Percentiles rank a stretch among this genome's conserved stretches.
Evolutionary conservation across 2,888 invertebrate species (phyloP).

Genomic region (Calephelis perditalis): DNA sequence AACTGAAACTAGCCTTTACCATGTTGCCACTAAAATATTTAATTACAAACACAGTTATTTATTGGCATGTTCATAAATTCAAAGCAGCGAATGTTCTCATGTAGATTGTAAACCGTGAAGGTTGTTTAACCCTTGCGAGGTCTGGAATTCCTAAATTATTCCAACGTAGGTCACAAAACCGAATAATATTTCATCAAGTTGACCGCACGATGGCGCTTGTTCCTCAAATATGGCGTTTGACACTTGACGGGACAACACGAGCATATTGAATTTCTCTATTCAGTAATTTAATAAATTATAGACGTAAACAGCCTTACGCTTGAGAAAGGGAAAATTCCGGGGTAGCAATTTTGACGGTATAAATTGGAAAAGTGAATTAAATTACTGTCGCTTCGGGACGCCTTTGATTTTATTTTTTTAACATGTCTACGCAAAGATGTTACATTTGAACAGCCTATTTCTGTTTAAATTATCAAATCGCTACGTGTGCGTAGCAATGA

Average conservation of each 20-base stretch:
- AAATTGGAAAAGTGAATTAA: slow-evolving; percentile 17
- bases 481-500: too few species aligned
- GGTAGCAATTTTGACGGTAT: background rate
- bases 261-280: slow-evolving; percentile 48
- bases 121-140: slow-evolving; percentile 6
- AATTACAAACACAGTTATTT: slow-evolving; percentile 1
- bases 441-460: too few species aligned
- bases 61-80: slow-evolving; percentile 8
- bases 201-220: slow-evolving; percentile 31
- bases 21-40: background rate
- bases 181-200: slow-evolving; percentile 26
- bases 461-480: too few species aligned
- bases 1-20: too few species aligned
- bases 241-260: slow-evolving; percentile 40
- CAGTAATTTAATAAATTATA: slow-evolving; percentile 30
- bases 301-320: slow-evolving; percentile 24
- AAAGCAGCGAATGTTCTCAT: background rate
- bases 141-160: slow-evolving; percentile 15
- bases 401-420: slow-evolving; percentile 4
- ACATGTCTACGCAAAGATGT: too few species aligned
- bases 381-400: slow-evolving; percentile 23
- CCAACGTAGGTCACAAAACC: slow-evolving; percentile 21
- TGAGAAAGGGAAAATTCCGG: slow-evolving; percentile 24
- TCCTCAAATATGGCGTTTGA: slow-evolving; percentile 30
- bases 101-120: background rate